Evolutionary conservation across 2,113 vertebrate species (phyloP).

Genomic region (Halichoerus grypus): DNA sequence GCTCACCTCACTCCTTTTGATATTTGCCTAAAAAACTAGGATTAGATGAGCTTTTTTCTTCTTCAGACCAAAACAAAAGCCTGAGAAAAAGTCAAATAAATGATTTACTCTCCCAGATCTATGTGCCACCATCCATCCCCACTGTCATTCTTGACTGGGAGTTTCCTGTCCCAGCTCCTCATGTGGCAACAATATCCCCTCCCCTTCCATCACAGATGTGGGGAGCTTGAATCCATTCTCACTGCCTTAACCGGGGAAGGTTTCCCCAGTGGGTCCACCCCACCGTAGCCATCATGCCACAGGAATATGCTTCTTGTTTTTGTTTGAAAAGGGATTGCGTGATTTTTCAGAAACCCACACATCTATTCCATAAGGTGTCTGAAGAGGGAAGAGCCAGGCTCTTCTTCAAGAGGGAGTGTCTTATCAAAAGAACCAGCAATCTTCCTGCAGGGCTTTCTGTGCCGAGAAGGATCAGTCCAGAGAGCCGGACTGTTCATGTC

Average conservation of each 20-base stretch:
- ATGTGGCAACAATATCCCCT: neutral
- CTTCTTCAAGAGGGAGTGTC: neutral
- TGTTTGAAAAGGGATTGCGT: neutral
- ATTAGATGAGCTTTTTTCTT: neutral
- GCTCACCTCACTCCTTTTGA: neutral
- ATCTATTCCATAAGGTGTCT: neutral
- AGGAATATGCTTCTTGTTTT: neutral
- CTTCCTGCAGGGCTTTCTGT: neutral
- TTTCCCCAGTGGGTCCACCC: neutral
- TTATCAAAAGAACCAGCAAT: neutral
- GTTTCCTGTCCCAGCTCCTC: neutral
- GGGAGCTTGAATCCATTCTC: neutral
- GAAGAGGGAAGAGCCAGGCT: neutral
- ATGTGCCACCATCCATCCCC: neutral
- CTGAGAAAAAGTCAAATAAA: conserved; percentile 2
- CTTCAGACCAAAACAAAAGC: neutral
- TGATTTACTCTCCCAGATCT: neutral
- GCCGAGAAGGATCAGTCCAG: neutral
- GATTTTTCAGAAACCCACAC: neutral
- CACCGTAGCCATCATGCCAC: neutral
- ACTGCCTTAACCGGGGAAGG: neutral
- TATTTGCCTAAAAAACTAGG: neutral
- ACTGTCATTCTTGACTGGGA: neutral
- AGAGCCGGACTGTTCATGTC: neutral
- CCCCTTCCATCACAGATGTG: neutral